These are phyloP conservation scores for Rhinoptilus africanus DNA, from an alignment of 2,113 vertebrate species.

Conservation along the genomic window DNA sequence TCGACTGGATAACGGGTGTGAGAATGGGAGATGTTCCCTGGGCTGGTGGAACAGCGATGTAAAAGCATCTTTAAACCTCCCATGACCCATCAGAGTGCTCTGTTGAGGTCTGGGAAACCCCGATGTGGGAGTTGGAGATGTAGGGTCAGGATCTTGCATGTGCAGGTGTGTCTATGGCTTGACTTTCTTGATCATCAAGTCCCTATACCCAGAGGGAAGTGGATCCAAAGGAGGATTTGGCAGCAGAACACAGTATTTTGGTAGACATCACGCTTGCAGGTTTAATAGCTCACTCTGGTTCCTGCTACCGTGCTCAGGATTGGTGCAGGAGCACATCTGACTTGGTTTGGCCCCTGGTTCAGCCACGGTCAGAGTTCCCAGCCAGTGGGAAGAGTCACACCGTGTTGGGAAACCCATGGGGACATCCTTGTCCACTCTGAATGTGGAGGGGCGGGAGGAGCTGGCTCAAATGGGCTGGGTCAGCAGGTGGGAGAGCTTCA, in stretches of 20 bases:
- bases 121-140: neutral
- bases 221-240: neutral
- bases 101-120: neutral
- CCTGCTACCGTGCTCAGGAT: neutral
- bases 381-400: neutral
- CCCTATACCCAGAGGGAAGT: neutral
- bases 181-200: neutral
- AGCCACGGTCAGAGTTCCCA: neutral
- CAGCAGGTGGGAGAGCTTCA: neutral
- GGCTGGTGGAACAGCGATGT: neutral
- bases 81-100: neutral
- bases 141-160: neutral
- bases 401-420: neutral
- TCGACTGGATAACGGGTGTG: no score
- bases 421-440: neutral
- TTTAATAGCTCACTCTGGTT: neutral
- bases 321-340: neutral
- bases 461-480: neutral
- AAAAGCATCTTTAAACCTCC: neutral
- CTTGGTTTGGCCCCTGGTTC: neutral
- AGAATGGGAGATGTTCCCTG: rapidly evolving
- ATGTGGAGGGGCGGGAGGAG: neutral
- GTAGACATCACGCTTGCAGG: neutral
- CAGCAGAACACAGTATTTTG: neutral
- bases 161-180: neutral